Evolutionary conservation across 2,888 invertebrate species (phyloP), one percentile per base, ranked within the genome.

Genomic region (Ellobium chinense): DNA sequence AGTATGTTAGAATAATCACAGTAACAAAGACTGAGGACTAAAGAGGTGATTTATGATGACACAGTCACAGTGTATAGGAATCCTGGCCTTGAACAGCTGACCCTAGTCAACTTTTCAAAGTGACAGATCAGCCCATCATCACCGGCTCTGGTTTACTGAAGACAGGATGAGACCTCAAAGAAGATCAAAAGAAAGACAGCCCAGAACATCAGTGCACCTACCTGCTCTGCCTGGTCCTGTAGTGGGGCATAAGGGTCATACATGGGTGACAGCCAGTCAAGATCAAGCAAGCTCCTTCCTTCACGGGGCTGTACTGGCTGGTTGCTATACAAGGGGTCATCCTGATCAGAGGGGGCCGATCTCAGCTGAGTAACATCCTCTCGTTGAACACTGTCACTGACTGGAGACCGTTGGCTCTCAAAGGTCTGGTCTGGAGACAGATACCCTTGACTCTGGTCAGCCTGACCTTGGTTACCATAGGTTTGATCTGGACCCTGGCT

Each of bases 211-310:
- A n/a, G n/a, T n/a, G n/a, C n/a, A n/a, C n/a, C n/a, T n/a, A 82
- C 82, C 79, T 82, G 82, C 18, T 82, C 34, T 2, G 72, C 18
- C 66, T 82, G 79, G 0, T 79, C 54, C 37, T 68, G 27, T n/a
- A 79, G 39, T 29, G 72, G 24, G 24, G 24, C 79, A 18, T 34
- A 27, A 12, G 72, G 72, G 24, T 77, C 46, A 62, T 69, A 70
- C 70, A 81, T 54, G 1, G 76, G 76, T 29, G 81, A 69, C 24
- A 37, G 27, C 70, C 75, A 76, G 27, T 81, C 81, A 4, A 76
- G 39, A 39, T 65, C 70, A 56, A 81, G 58, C 34, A 81, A 27
- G 62, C 72, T 70, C 29, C 58, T 76, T 46, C 54, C 62, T 21
- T 12, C 65, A 34, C 31, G 76, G 37, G 36, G 76, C 68, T 68